Base-by-base conservation (phyloP, 2,113 vertebrate genomes). In the Sander vitreus region DNA sequence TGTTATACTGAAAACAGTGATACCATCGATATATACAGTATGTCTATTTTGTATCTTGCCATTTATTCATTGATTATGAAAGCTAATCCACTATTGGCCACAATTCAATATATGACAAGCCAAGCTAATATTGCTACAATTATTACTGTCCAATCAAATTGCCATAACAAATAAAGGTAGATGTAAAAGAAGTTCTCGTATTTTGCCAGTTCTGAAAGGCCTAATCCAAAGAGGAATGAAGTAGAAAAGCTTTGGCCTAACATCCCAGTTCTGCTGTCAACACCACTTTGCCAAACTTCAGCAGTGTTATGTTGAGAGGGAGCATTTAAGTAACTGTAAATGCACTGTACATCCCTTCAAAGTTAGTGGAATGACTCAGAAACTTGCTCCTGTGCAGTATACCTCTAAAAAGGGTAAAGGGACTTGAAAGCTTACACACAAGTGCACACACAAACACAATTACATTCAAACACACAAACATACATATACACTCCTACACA, bases 381-480 rank as follows among this genome's bases (percentile, higher is more conserved):
- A 88, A 81, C 45, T 19, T 65, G 67, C 73, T 85, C 62, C 86
- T 80, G 83, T 87, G 69, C 81, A 79, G 30, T 64, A 62, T 64
- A 73, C 50, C 71, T 78, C 72, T 27, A 75, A 73, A 82, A 45
- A 60, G 62, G 11, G 16, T 33, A 67, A 75, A 83, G 30, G 16
- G 30, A 76, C 76, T 84, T 64, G 67, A 77, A 81, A 65, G 67
- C 59, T 12, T 47, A 63, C 58, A 86, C 83, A 86, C 73, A 63
- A 73, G 71, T 47, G 50, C 76, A 86, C 66, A 59, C 11, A 39
- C 77, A 90, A 76, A 89, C 71, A 76, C 78, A 72, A 57, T 78
- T 57, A 84, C 73, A 78, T 23, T 69, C 47, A 85, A 72, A 81
- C 81, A 82, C 76, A 60, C 78, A 89, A 80, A 86, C 45, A 81